Evolutionary conservation across 1,140 invertebrate genomes (phyloP), one percentile per base, ranked within the genome.

Genomic region (Aphelenchoides besseyi): DNA sequence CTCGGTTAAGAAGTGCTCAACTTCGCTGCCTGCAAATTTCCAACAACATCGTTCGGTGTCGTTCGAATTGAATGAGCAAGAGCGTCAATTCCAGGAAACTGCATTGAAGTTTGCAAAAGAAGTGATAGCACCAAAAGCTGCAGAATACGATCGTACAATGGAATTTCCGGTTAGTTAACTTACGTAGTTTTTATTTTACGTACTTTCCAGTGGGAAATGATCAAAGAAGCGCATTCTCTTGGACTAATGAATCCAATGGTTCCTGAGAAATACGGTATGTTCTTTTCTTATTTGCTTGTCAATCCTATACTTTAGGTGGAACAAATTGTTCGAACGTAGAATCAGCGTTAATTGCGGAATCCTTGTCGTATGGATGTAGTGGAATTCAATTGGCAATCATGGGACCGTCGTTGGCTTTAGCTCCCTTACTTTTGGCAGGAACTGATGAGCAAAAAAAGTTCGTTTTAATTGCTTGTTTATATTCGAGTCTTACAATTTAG

Each of bases 301-400:
- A 9, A 0, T 9, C 1, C 33, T 55, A 8, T 8, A 41, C 35
- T 74, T 0, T 33, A 79, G 76, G 80, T n/a, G 82, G 82, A 28
- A 77, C 83, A 32, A 83, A 83, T 28, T 72, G 85, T 23, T 57
- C 70, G 23, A 80, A 57, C 90, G 94, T 86, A 92, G 95, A 82
- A 89, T 89, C 8, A 93, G 93, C 86, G 79, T 95, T 73, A 88
- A 95, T 85, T 35, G 90, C 78, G 90, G 95, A 98, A 86, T 93
- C 96, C 85, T 84, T 98, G 28, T 90, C 92, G 37, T 97, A 93
- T 87, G 95, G 92, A 35, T 98, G 95, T 85, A 91, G 93, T 68
- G 95, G 94, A 63, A 91, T 97, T 70, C 89, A 90, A 87, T 94
- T 94, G 55, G 94, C 94, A 30, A 87, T 97, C 76, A 84, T 84